Percentiles rank a stretch among this genome's conserved stretches.
phyloP scores from a whole-genome alignment of 1,140 invertebrate genomes.

The Ceratina calcarata region DNA sequence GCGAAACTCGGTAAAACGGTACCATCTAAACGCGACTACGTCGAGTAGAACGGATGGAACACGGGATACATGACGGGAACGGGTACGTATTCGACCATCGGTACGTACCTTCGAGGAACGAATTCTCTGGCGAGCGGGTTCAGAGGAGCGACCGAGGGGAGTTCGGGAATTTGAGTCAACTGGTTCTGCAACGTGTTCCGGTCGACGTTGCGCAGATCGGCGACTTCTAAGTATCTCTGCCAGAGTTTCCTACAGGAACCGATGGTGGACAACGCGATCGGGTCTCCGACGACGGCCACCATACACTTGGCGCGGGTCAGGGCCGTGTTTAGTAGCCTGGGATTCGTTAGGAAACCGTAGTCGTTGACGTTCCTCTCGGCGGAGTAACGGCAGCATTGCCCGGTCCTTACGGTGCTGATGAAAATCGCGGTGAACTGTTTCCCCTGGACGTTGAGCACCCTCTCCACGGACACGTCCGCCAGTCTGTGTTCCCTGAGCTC shows the following conservation, averaged over 20 bases:
- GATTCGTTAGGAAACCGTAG: conserved; percentile 93
- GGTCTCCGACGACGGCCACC: conserved; percentile 94
- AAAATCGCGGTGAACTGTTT: conserved; percentile 94
- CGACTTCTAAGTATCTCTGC: conserved; percentile 89
- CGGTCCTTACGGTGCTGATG: conserved; percentile 90
- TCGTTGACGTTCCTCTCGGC: conserved; percentile 84
- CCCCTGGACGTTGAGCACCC: conserved; percentile 93
- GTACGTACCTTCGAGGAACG: conserved; percentile 82
- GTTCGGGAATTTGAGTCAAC: conserved; percentile 84
- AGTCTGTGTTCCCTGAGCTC: conserved; percentile 88
- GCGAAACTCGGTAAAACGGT: background rate
- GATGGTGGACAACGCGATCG: conserved; percentile 90
- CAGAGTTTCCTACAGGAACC: conserved; percentile 92
- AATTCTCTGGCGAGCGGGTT: conserved; percentile 93
- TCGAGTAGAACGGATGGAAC: conserved; percentile 19
- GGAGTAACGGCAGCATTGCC: conserved; percentile 84
- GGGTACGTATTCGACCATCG: conserved; percentile 62
- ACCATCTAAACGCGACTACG: background rate
- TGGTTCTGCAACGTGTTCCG: conserved; percentile 85
- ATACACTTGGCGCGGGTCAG: conserved; percentile 92
- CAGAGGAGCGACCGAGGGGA: conserved; percentile 87
- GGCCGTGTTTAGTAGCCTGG: conserved; percentile 92
- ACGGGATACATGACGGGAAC: conserved; percentile 60
- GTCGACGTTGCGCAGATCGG: conserved; percentile 89
- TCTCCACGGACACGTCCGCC: conserved; percentile 90